phyloP scores from a whole-genome alignment of 37 sponge, comb jelly and placozoan species.

The Mnemiopsis leidyi region DNA sequence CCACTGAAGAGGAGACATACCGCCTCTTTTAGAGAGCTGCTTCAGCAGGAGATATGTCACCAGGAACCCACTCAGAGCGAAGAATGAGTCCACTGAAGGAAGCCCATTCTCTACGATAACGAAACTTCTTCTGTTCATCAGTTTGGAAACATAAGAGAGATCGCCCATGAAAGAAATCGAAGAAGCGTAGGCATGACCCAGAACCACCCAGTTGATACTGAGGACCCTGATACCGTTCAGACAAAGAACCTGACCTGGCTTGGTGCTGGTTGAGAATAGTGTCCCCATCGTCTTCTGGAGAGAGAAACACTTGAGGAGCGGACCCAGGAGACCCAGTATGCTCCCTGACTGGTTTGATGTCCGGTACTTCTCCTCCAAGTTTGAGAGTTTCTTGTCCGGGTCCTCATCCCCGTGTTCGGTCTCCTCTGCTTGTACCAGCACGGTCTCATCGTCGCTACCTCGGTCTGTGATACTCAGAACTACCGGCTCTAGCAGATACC shows the following conservation, averaged over 20 bases:
- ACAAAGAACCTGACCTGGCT: constrained; percentile 43
- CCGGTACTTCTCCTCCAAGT: no score
- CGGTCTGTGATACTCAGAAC: neutral
- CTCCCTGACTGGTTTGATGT: no score
- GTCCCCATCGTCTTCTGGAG: neutral
- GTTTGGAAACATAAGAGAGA: neutral
- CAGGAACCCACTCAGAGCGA: constrained; percentile 7
- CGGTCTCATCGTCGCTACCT: neutral
- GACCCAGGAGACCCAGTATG: neutral
- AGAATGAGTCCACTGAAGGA: constrained; percentile 40
- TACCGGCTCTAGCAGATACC: neutral
- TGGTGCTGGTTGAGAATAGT: neutral
- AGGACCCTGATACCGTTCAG: no score
- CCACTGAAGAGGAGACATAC: neutral
- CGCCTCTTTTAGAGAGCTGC: constrained; percentile 1
- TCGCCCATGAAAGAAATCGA: neutral
- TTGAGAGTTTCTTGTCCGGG: neutral
- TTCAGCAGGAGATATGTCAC: constrained; percentile 26
- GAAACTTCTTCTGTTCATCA: neutral
- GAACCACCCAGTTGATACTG: constrained; percentile 52
- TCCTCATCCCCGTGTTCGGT: neutral
- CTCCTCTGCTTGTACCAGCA: neutral
- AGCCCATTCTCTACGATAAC: neutral
- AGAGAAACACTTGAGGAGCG: neutral
- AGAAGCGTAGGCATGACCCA: neutral